Conservation (phyloP, 35 echinoderm and acorn worm species). For the Nesometra sesokonis region DNA sequence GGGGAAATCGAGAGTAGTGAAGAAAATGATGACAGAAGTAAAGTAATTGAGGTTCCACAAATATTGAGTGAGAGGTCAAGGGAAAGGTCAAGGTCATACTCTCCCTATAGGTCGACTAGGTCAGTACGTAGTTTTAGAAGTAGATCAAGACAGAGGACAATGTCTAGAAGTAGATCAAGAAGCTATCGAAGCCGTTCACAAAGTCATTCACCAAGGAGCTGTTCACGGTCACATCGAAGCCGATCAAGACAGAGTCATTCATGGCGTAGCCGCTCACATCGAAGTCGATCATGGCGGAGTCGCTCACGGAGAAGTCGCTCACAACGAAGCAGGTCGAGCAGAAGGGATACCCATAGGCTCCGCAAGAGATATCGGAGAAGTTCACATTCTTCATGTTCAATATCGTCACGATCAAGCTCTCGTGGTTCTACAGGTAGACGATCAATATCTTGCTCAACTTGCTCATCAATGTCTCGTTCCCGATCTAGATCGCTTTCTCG, state of each 20-base stretch:
- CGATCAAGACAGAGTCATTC: neutral
- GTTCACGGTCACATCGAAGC: neutral
- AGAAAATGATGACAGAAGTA: neutral
- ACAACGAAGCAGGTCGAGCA: neutral
- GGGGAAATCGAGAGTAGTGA: neutral
- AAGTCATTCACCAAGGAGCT: neutral
- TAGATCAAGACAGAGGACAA: too few relatives aligned
- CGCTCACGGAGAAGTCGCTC: neutral
- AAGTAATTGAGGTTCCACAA: neutral
- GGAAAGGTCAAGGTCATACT: neutral
- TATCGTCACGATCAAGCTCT: neutral
- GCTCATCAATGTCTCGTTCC: slow-evolving; percentile 14
- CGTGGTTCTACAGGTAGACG: neutral
- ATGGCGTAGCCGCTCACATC: too few relatives aligned
- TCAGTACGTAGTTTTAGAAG: too few relatives aligned
- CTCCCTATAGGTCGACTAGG: neutral
- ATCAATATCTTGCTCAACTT: slow-evolving; percentile 22
- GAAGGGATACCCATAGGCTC: neutral
- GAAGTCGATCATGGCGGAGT: too few relatives aligned
- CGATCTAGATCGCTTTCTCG: slow-evolving; percentile 13
- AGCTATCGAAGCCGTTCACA: neutral
- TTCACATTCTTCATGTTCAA: slow-evolving; percentile 9
- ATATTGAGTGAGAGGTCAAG: neutral
- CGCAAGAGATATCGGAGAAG: neutral
- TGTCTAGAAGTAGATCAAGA: too few relatives aligned